Conservation (phyloP, 2,113 vertebrate species). For the Parus major region DNA sequence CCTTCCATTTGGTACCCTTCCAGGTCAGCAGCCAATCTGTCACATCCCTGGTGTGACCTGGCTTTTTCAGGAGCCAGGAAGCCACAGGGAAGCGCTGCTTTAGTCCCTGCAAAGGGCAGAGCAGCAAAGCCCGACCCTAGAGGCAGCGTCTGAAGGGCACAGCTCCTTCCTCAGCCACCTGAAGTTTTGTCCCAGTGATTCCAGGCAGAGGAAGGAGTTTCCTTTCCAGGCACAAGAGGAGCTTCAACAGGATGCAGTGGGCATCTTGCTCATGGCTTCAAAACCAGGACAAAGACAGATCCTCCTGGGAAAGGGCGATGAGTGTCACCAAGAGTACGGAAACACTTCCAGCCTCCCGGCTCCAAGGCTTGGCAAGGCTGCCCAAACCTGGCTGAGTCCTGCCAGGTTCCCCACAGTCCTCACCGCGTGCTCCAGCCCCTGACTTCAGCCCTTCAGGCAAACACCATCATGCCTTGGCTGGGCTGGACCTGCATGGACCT, state of each 20-base stretch:
- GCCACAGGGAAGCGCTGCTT: fast-evolving
- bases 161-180: neutral
- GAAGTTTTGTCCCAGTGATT: neutral
- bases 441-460: neutral
- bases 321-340: neutral
- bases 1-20: conserved; percentile 19
- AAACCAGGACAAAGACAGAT: neutral
- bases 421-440: neutral
- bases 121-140: fast-evolving
- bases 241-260: neutral
- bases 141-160: neutral
- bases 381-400: neutral
- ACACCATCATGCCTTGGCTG: fast-evolving
- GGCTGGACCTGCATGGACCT: neutral
- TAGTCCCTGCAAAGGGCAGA: neutral
- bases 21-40: neutral
- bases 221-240: neutral
- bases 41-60: neutral
- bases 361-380: neutral
- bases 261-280: fast-evolving
- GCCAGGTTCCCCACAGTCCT: fast-evolving
- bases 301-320: neutral
- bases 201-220: neutral
- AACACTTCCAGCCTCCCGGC: neutral
- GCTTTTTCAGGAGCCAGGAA: neutral